A percentile compares a stretch with the other conserved stretches of the same genome.
phyloP scores from a whole-genome alignment of 2,113 vertebrate species.

The Perca schrenkii region DNA sequence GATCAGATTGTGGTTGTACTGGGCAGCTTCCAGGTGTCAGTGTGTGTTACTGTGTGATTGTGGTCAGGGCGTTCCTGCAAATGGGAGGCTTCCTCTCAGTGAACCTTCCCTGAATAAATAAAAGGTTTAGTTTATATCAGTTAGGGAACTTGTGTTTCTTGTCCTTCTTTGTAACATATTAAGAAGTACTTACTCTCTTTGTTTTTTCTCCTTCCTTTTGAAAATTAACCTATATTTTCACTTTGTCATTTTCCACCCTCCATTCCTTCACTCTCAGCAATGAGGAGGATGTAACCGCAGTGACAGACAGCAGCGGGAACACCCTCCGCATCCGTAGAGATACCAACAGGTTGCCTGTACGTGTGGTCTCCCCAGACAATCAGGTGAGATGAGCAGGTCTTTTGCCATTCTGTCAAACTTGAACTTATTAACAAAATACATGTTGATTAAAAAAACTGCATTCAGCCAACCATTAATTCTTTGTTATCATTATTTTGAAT shows the following conservation, averaged over 20 bases:
- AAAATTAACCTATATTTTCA: not conserved
- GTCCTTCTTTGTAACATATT: too few species aligned
- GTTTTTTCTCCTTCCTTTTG: not conserved
- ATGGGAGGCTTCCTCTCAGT: too few species aligned
- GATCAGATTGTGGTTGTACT: too few species aligned
- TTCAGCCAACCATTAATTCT: not conserved
- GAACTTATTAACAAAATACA: not conserved
- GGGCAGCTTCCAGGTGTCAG: too few species aligned
- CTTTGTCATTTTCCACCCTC: not conserved
- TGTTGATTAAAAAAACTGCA: not conserved
- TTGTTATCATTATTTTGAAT: not conserved
- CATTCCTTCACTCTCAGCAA: constrained; percentile 82
- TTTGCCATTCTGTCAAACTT: not conserved
- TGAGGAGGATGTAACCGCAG: constrained; percentile 94
- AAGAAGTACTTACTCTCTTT: not conserved
- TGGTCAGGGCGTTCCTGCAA: too few species aligned
- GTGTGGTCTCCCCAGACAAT: constrained; percentile 96
- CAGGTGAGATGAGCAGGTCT: constrained; percentile 87
- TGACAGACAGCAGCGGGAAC: constrained; percentile 96
- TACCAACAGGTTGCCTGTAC: constrained; percentile 95
- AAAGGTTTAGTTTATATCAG: too few species aligned
- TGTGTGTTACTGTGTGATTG: too few species aligned
- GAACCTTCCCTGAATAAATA: too few species aligned
- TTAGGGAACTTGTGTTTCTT: too few species aligned
- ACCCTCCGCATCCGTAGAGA: constrained; percentile 95